Evolutionary conservation across 2,888 invertebrate species (phyloP), one percentile per base, ranked within the genome.

Genomic region (Lithophane semibrunnea): DNA sequence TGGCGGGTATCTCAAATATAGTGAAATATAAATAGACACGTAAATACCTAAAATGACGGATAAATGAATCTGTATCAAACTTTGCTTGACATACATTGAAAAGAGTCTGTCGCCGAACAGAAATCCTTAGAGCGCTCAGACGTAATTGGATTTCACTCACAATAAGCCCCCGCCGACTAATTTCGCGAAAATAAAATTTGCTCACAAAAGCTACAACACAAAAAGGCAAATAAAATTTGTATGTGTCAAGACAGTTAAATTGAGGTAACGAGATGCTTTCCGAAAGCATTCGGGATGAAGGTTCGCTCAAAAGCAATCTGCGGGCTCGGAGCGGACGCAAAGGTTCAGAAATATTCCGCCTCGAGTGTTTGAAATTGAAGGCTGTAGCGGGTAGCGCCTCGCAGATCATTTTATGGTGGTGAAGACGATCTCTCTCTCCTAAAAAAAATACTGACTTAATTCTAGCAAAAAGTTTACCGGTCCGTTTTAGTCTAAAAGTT

Each of bases 161-260:
- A 93, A 92, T 91, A 93, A 93, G 91, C 88, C 89, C 86, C 89
- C 87, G 88, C 86, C 85, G 90, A 89, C 91, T 92, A 92, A 95
- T 94, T 94, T 92, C 83, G 86, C 81, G 90, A 91, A 93, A 93
- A 93, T 92, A 92, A 94, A 95, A 94, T 94, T 94, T 93, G 92
- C 93, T 93, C 91, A 95, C 94, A 94, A 95, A 90, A 93, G 92
- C 91, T 89, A 91, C 90, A 93, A 92, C 89, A 91, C 88, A 93
- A 93, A 94, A 90, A 91, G 90, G 91, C 91, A 93, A 94, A 94
- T 94, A 93, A 94, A 94, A 95, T 94, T 92, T 93, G 93, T 93
- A 94, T 93, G 93, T 96, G 95, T 95, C 95, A 94, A 93, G 95
- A 94, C 95, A 92, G 94, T 95, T 95, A 94, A 95, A 95, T 94